phyloP scores from a whole-genome alignment of 2,888 invertebrate species.

The Seladonia tumulorum region DNA sequence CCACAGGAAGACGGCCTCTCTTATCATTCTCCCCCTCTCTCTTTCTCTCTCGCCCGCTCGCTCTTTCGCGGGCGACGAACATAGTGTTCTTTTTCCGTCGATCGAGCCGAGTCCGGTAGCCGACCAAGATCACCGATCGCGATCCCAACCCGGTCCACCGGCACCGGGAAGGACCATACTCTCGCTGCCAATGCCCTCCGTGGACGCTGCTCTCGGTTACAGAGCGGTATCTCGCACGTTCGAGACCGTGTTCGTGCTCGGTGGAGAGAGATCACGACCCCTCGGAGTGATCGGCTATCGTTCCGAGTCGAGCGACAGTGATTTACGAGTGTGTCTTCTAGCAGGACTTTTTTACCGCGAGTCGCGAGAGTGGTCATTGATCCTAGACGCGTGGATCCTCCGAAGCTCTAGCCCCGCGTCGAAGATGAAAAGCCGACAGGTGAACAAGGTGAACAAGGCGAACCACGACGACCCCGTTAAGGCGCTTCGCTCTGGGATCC shows the following conservation, averaged over 20 bases:
- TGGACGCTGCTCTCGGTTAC: neutral
- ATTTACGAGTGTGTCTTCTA: constrained; percentile 30
- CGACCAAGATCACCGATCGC: neutral
- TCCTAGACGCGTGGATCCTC: constrained; percentile 3
- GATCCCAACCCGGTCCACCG: neutral
- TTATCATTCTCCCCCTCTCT: constrained; percentile 52
- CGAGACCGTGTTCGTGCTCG: neutral
- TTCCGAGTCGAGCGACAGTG: constrained; percentile 24
- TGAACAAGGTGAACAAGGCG: neutral
- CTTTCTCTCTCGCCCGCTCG: neutral
- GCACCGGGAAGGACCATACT: neutral
- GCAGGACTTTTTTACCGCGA: constrained; percentile 13
- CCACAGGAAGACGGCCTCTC: neutral
- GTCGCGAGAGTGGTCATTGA: constrained; percentile 40
- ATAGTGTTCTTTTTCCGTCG: neutral
- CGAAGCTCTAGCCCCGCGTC: neutral
- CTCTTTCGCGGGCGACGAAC: constrained; percentile 10
- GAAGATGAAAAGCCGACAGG: neutral
- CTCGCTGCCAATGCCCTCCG: constrained; percentile 21
- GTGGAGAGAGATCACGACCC: constrained; percentile 47
- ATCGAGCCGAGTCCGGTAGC: neutral
- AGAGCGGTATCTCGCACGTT: constrained; percentile 16
- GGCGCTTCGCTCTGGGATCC: neutral
- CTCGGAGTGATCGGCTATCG: constrained; percentile 34
- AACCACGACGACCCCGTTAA: neutral